phyloP scores from a whole-genome alignment of 2,113 vertebrate genomes.

The Leucosticte australis region DNA sequence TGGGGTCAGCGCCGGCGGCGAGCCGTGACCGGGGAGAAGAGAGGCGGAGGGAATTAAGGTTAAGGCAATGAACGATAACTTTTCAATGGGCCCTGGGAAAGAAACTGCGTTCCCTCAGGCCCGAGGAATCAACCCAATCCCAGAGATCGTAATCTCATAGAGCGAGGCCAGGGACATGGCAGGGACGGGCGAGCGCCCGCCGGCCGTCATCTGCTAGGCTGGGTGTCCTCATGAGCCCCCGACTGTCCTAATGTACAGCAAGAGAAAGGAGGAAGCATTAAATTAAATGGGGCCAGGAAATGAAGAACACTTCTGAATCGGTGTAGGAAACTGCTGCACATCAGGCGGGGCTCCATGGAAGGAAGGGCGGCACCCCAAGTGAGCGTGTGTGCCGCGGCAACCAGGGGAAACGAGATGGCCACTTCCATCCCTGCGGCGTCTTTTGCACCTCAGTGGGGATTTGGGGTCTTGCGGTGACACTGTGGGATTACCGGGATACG shows the following conservation, averaged over 20 bases:
- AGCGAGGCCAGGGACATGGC: too few species aligned
- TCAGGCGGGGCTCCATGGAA: rapidly evolving
- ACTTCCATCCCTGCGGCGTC: rapidly evolving
- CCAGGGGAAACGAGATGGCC: rapidly evolving
- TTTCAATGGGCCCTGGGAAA: rapidly evolving
- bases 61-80: neutral
- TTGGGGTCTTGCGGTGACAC: too few species aligned
- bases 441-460: rapidly evolving
- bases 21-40: rapidly evolving
- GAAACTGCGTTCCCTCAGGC: rapidly evolving
- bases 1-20: neutral
- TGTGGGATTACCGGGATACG: neutral
- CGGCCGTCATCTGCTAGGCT: rapidly evolving
- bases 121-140: neutral
- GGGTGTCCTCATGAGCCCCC: too few species aligned
- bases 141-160: too few species aligned
- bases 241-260: too few species aligned
- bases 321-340: too few species aligned
- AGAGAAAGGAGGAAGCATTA: neutral
- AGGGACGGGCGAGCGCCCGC: rapidly evolving
- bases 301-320: too few species aligned
- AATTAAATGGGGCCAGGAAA: rapidly evolving
- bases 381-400: rapidly evolving
- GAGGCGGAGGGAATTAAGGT: neutral
- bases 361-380: neutral